Conservation (phyloP, 2,888 invertebrate genomes). For the Cephus rjabovi region DNA sequence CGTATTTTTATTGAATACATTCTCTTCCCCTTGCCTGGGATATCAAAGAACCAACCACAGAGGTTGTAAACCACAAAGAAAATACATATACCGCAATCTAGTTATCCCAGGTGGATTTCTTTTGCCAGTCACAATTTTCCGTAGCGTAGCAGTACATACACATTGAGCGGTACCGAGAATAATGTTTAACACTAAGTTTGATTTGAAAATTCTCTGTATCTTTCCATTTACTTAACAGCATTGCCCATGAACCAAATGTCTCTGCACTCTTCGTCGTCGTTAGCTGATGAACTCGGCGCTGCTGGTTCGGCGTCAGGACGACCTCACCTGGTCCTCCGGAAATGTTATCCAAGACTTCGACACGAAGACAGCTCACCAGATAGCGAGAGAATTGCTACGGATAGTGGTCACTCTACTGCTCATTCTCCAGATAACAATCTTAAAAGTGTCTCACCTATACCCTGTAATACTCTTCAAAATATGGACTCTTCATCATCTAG, state of each 20-base stretch:
- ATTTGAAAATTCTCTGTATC: constrained; percentile 3
- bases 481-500: constrained; percentile 61
- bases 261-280: constrained; percentile 43
- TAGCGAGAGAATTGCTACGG: constrained; percentile 85
- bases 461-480: constrained; percentile 67
- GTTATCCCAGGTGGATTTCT: background rate
- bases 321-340: constrained; percentile 57
- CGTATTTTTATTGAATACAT: background rate
- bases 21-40: background rate
- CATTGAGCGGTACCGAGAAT: background rate
- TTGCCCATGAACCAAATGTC: constrained; percentile 29
- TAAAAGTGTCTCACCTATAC: constrained; percentile 85
- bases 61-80: background rate
- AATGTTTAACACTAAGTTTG: background rate
- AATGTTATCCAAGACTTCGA: constrained; percentile 55
- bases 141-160: background rate
- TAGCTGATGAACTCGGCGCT: constrained; percentile 77
- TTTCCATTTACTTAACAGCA: constrained; percentile 25
- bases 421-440: constrained; percentile 90
- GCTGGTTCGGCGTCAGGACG: constrained; percentile 60
- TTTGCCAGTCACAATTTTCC: background rate
- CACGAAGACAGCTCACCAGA: constrained; percentile 88
- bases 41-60: constrained; percentile 6
- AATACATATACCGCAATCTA: background rate
- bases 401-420: constrained; percentile 92